Evolutionary conservation across 2,797 vertebrate species (phyloP).

Genomic region (Merluccius polli): DNA sequence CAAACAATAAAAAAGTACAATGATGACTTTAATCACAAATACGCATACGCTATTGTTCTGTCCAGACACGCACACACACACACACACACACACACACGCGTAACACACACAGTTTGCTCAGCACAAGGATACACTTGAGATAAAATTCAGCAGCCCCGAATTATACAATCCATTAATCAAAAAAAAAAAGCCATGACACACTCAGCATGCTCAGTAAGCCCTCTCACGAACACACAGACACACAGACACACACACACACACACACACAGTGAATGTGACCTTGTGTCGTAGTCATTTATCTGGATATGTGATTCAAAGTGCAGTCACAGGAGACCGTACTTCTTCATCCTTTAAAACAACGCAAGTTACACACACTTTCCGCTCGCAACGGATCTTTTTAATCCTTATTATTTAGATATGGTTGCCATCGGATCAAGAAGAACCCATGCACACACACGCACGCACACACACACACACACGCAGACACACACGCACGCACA

Average conservation of each 20-base stretch:
- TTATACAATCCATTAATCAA: conserved; percentile 63
- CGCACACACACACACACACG: conserved; percentile 4
- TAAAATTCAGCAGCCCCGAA: conserved; percentile 62
- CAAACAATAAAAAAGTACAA: not conserved
- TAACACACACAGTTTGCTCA: conserved; percentile 33
- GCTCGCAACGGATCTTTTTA: conserved; percentile 33
- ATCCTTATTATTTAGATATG: conserved; percentile 3
- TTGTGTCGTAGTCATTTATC: conserved; percentile 62
- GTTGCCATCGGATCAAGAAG: conserved; percentile 7
- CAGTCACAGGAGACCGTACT: conserved; percentile 28
- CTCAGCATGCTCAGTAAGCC: conserved; percentile 7
- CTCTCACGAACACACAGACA: conserved; percentile 7
- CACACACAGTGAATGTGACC: conserved; percentile 56
- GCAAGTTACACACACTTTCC: conserved; percentile 7
- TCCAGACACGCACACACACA: not conserved
- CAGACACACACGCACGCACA: conserved; percentile 1
- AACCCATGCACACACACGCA: not conserved
- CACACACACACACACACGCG: not conserved
- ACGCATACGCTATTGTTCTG: not conserved
- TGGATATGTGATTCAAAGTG: conserved; percentile 50
- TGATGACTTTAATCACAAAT: not conserved
- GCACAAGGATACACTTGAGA: conserved; percentile 55
- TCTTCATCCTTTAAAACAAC: conserved; percentile 40
- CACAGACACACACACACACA: conserved; percentile 16
- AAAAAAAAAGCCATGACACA: conserved; percentile 40